A percentile compares a stretch with the other conserved stretches of the same genome.
These are phyloP conservation scores for Papilio polyxenes DNA, from an alignment of 1,140 invertebrate genomes.

Conservation along the genomic window DNA sequence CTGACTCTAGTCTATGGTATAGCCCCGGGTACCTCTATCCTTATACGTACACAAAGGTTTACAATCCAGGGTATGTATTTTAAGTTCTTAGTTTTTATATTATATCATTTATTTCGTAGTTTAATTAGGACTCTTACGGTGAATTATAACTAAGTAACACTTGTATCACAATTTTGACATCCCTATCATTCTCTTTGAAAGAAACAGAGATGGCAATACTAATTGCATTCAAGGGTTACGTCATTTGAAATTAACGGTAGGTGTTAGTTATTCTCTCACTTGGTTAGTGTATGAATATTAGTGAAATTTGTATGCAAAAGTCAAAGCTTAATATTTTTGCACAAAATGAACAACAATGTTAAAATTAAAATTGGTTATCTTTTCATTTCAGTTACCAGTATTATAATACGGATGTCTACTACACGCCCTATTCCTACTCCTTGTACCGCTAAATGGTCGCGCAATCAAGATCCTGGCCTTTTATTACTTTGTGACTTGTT, in stretches of 20 bases:
- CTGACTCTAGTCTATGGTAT: constrained; percentile 47
- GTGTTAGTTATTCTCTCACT: too few species aligned
- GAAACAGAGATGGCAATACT: too few species aligned
- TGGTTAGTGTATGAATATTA: too few species aligned
- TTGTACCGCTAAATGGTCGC: not conserved
- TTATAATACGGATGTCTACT: not conserved
- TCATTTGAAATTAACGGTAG: too few species aligned
- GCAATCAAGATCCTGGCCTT: not conserved
- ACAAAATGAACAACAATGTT: too few species aligned
- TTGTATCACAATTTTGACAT: too few species aligned
- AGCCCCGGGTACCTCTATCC: not conserved
- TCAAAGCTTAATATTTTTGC: too few species aligned
- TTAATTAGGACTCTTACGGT: too few species aligned
- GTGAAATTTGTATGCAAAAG: too few species aligned
- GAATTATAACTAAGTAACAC: too few species aligned
- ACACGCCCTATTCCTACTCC: not conserved
- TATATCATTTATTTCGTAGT: not conserved
- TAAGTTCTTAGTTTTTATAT: not conserved
- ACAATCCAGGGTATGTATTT: not conserved
- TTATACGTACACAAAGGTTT: not conserved
- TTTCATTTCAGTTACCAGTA: not conserved
- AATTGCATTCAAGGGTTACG: too few species aligned
- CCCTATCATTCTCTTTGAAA: too few species aligned
- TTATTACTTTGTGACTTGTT: not conserved
- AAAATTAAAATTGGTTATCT: not conserved